A percentile compares a stretch with the other conserved stretches of the same genome.
These are phyloP conservation scores for Lasioglossum malachurum DNA, from an alignment of 2,888 invertebrate genomes.

Conservation along the genomic window DNA sequence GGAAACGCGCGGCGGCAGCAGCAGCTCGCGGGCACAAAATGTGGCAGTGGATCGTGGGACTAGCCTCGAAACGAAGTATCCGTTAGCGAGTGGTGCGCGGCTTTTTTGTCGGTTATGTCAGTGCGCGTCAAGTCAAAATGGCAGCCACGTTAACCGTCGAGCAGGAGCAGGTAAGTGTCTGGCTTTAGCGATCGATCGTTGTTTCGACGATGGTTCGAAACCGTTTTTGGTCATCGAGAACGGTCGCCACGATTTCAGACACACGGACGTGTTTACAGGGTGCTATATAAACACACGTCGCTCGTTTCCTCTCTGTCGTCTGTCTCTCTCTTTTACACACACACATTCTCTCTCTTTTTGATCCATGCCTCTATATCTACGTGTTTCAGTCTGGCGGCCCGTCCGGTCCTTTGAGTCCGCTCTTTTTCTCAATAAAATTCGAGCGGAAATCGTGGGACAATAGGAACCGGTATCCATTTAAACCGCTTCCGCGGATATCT, in stretches of 20 bases:
- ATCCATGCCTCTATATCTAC: not conserved
- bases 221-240: not conserved
- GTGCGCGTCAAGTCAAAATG: slow-evolving; percentile 85
- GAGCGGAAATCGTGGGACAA: slow-evolving; percentile 10
- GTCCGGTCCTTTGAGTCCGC: slow-evolving; percentile 9
- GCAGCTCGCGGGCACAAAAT: slow-evolving; percentile 38
- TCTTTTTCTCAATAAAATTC: slow-evolving; percentile 2
- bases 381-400: not conserved
- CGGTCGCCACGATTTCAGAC: not conserved
- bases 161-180: slow-evolving; percentile 90
- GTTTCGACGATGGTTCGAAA: not conserved
- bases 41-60: slow-evolving; percentile 46
- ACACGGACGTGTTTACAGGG: slow-evolving; percentile 39
- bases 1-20: not conserved
- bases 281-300: slow-evolving; percentile 52
- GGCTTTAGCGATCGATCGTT: slow-evolving; percentile 9
- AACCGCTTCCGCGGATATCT: not conserved
- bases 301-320: not conserved
- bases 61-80: slow-evolving; percentile 48
- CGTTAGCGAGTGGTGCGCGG: slow-evolving; percentile 35
- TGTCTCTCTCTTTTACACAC: not conserved
- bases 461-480: not conserved
- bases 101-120: slow-evolving; percentile 59
- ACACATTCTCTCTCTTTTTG: not conserved
- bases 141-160: slow-evolving; percentile 91